Base-by-base conservation (phyloP, 1,140 invertebrate genomes). In the Diploscapter pachys region DNA sequence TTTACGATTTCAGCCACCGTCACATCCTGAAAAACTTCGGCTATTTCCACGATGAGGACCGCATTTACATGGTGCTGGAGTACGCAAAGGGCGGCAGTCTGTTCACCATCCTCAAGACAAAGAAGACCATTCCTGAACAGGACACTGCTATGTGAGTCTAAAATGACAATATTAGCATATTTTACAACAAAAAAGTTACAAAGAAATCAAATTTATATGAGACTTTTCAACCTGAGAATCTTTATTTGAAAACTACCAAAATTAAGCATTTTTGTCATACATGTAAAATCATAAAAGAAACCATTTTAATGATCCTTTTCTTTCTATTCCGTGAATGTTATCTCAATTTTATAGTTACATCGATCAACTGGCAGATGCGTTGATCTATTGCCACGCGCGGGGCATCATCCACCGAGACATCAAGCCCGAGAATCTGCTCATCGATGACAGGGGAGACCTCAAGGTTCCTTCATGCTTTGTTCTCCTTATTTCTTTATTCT, bases 351-450 rank as follows among this genome's bases (percentile, higher is more conserved):
- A 86, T 90, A 90, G 90, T 69, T 95, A 94, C 80, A 90, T 96
- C 61, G 89, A 89, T 72, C 93, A 96, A 85, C 87, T 97, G 71
- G 91, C 93, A 51, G 91, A 92, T 85, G 95, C 94, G 0, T 86
- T 97, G 53, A 89, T 90, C 11, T 98, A 98, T 84, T 95, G 94
- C 85, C 95, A 98, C 85, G 89, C 90, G 52, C 93, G 92, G 83
- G 93, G 93, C 86, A 93, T 98, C 1, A 96, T 98, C 76, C 95
- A 98, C 86, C 88, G 95, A 72, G 93, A 95, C 83, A 93, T 81
- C 62, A 81, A 81, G 63, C 80, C 80, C 6, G 80, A 77, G 66
- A 81, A 82, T 77, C 74, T 87, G 4, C 79, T 87, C 2, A 56
- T 87, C 49, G 82, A 82, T 9, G 61, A 63, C 4, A 5, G 5